A percentile compares a stretch with the other conserved stretches of the same genome.
Evolutionary conservation across 2,113 vertebrate genomes (phyloP).

Genomic region (Trichomycterus rosablanca): DNA sequence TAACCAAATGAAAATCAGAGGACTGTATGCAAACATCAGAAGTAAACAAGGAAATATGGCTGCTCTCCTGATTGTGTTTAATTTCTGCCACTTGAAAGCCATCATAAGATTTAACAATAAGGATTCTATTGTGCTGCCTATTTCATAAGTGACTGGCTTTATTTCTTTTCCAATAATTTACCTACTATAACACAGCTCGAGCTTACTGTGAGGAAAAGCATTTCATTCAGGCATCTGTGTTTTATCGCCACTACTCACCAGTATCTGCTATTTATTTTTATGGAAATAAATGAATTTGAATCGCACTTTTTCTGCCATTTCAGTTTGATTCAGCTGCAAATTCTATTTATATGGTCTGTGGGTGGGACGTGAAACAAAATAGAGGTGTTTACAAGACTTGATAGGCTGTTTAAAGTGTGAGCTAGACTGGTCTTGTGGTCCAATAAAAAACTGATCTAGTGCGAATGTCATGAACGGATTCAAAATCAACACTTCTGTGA

Average conservation of each 20-base stretch:
- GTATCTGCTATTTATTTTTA: too few species aligned
- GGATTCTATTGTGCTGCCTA: conserved; percentile 17
- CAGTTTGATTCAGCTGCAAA: too few species aligned
- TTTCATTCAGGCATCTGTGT: background rate
- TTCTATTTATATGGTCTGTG: too few species aligned
- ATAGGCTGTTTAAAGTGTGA: too few species aligned
- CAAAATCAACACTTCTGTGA: too few species aligned
- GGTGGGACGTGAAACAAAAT: too few species aligned
- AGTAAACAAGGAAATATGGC: conserved; percentile 15
- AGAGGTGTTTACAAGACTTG: too few species aligned
- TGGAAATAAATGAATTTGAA: conserved; percentile 31
- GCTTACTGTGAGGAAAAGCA: conserved; percentile 34
- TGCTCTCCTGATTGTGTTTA: conserved; percentile 8
- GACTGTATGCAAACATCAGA: conserved; percentile 11
- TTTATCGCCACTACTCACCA: too few species aligned
- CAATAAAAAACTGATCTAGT: too few species aligned
- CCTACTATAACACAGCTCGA: conserved; percentile 36
- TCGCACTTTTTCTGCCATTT: conserved; percentile 3
- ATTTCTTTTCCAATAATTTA: conserved; percentile 44
- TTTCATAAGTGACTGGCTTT: conserved; percentile 37
- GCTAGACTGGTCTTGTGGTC: too few species aligned
- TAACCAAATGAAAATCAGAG: background rate
- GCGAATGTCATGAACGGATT: too few species aligned
- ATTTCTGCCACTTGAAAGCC: conserved; percentile 35
- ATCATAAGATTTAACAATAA: conserved; percentile 25